Percentiles rank a stretch among this genome's conserved stretches.
These are phyloP conservation scores for Rhingia rostrata DNA, from an alignment of 2,888 invertebrate genomes.

Conservation along the genomic window DNA sequence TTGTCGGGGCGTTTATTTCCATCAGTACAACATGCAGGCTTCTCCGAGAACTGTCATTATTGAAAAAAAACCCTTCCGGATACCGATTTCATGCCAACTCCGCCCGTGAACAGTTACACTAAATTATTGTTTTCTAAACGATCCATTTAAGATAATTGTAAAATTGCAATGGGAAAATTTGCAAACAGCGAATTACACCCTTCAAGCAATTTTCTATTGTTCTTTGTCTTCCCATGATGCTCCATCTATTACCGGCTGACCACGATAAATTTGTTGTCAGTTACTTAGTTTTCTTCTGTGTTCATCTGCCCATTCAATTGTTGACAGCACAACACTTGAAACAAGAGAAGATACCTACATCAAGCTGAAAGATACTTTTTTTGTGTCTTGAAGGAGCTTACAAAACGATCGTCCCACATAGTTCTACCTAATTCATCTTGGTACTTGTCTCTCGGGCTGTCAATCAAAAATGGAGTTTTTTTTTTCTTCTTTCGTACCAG, in stretches of 20 bases:
- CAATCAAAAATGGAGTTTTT: conserved; percentile 57
- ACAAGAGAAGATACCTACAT: conserved; percentile 13
- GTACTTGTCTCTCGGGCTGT: conserved; percentile 70
- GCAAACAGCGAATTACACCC: conserved; percentile 64
- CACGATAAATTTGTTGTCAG: conserved; percentile 43
- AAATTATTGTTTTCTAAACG: conserved; percentile 65
- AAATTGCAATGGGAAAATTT: conserved; percentile 63
- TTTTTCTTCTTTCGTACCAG: conserved; percentile 10
- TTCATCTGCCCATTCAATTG: conserved; percentile 57
- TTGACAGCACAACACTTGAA: conserved; percentile 55
- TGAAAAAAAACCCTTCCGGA: too few species aligned
- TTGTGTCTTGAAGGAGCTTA: conserved; percentile 49
- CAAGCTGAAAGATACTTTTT: conserved; percentile 4
- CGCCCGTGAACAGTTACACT: conserved; percentile 12
- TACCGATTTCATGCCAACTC: too few species aligned
- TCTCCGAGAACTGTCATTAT: too few species aligned
- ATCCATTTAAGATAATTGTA: conserved; percentile 68
- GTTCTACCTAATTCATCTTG: conserved; percentile 63
- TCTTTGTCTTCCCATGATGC: conserved; percentile 14
- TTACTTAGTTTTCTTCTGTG: conserved; percentile 10
- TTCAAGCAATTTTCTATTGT: conserved; percentile 49
- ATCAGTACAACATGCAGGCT: too few species aligned
- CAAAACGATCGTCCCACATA: conserved; percentile 69
- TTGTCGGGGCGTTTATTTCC: too few species aligned
- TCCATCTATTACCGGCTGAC: conserved; percentile 48